Evolutionary conservation across 92 coral and sea anemone genomes (phyloP), one percentile per base, ranked within the genome.

Genomic region (Palythoa caribaeorum): DNA sequence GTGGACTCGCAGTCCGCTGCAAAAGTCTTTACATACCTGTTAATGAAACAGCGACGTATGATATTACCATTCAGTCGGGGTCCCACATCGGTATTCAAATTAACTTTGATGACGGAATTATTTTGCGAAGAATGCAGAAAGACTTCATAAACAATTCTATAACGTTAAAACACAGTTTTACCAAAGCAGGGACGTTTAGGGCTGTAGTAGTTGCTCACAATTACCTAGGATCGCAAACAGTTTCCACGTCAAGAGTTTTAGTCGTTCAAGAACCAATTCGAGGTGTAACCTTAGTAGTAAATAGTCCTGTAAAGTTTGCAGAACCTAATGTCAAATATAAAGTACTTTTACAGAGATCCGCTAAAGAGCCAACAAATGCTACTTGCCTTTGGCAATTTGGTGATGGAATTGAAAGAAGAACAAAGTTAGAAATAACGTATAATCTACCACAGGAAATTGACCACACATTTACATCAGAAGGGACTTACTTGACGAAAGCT

Each of bases 381-480:
- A 75, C 90, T 12, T 95, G 98, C 48, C 59, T 54, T 1, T 93
- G 98, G 98, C n/a, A 53, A 6, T 95, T 95, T 79, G 96, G 96
- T 12, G 94, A 95, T 54, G 88, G 84, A n/a, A 81, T 50, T 10
- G 73, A 69, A 8, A 55, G 20, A 9, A 37, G 21, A 8, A 35
- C 77, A 2, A 72, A 38, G n/a, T 36, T 78, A 20, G 16, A 51
- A 53, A 7, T 73, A 28, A 47, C 28, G 17, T 35, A 79, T 0
- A 21, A 52, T 14, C 15, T 60, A 10, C 90, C 88, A 36, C 79
- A 83, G 8, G 85, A 68, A 16, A 17, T 17, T 14, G 52, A 62
- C 5, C 86, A 89, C 88, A 38, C 48, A 4, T 92, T 84, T 87
- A 28, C 50, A 8, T 80, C 48, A 10, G 78, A 89, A 80, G 98